Evolutionary conservation across 2,888 invertebrate genomes (phyloP), one percentile per base, ranked within the genome.

Genomic region (Epistrophe eligans): DNA sequence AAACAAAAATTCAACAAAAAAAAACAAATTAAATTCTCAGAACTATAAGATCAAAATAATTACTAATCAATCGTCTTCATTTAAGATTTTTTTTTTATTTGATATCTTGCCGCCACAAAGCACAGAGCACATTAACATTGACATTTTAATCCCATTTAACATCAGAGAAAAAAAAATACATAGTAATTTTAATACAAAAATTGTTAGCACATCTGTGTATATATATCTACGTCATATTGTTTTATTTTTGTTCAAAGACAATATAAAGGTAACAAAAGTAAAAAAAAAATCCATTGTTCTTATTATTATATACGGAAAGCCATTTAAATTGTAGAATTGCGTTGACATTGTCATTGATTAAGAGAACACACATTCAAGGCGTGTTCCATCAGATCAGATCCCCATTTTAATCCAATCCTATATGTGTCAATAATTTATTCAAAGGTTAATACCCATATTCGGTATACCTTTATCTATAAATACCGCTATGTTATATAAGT

Each of bases 361-460:
- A 55, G 15, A 11, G 70, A 70, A 70, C 55, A 70, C 11, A 55
- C 24, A 24, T 70, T 70, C 28, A 55, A 70, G 70, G 70, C 55
- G 70, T 70, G 70, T 55, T 70, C 70, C 70, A 62, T 62, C 62
- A 40, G 62, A 40, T 60, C 60, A 55, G 55, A 70, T 70, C 40
- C 70, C 70, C 70, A 40, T 70, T 70, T 70, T 70, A 70, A 70
- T 70, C 70, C 55, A 55, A 67, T 45, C 43, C n/a, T 32, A 64
- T 45, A 43, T 70, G 40, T 55, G 70, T 52, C 70, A 70, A 70
- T 70, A 70, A 70, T 70, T 70, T 70, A 70, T 70, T 70, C 70
- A 70, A 55, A 70, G 55, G 70, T 55, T 70, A 70, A 70, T 55
- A 43, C 55, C 70, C 40, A 70, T 24, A 24, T 67, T 62, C 67